Evolutionary conservation across 2,113 vertebrate genomes (phyloP), one percentile per base, ranked within the genome.

Genomic region (Ornithorhynchus anatinus): DNA sequence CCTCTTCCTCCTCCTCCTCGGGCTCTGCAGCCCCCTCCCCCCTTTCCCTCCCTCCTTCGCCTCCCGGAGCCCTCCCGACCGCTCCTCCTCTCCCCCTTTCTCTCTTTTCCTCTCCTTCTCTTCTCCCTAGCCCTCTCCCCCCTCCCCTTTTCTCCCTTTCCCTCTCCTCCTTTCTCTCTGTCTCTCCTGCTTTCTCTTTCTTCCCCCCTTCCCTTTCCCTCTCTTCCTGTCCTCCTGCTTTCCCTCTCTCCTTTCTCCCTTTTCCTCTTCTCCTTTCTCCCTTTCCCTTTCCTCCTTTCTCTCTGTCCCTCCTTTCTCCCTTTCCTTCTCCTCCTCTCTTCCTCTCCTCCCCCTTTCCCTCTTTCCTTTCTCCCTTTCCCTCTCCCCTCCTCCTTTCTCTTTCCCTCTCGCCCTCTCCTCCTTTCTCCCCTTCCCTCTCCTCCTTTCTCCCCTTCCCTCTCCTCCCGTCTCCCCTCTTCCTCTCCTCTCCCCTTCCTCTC

Each of bases 401-500:
- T 59, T 56, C 64, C 16, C 59, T 12, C 43, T 68, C 75, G 13
- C 19, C 67, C 0, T n/a, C 39, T 31, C 59, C 51, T 38, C 10
- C 67, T 32, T 45, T 10, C 39, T 38, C 15, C 40, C 67, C 35
- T 27, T 62, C 51, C 29, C 27, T 44, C 17, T 27, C 75, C 66
- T n/a, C 68, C 64, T 37, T 27, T n/a, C 53, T n/a, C 50, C 73
- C 64, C 66, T 12, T 33, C 58, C 22, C 59, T n/a, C 4, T 67
- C 38, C 67, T 51, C 57, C 37, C 44, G 69, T 63, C 74, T 32
- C 57, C 37, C 22, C n/a, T n/a, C n/a, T n/a, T n/a, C n/a, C n/a
- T n/a, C n/a, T n/a, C n/a, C 38, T 62, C 52, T 77, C 77, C 64
- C 64, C 59, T 48, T 36, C 23, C 38, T 32, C 50, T 27, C 13